These are phyloP conservation scores for Chelonoidis abingdonii DNA, from an alignment of 2,113 vertebrate genomes.

Conservation along the genomic window DNA sequence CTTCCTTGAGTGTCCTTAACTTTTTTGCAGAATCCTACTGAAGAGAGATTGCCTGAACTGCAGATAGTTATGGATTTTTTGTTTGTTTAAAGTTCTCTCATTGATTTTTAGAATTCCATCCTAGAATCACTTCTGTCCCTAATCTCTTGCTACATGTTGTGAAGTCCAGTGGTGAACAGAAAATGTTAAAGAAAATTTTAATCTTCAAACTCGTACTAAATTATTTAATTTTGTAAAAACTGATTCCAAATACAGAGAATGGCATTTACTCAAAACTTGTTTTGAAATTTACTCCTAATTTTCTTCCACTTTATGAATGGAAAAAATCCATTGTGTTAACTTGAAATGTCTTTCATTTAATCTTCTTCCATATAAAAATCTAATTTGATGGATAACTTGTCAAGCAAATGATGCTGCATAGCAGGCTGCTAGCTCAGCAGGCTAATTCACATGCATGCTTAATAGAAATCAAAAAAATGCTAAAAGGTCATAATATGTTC, in stretches of 20 bases:
- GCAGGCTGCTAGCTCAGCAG: too few species aligned
- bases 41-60: background rate
- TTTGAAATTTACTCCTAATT: background rate
- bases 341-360: background rate
- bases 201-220: background rate
- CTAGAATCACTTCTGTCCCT: background rate
- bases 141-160: background rate
- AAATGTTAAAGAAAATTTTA: background rate
- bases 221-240: background rate
- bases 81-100: background rate
- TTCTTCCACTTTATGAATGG: background rate
- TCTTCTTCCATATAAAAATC: background rate
- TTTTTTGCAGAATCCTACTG: background rate
- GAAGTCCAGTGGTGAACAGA: background rate
- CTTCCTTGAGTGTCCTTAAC: background rate
- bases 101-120: background rate
- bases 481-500: too few species aligned
- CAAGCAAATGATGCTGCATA: background rate
- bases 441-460: too few species aligned
- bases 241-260: background rate
- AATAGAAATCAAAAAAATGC: too few species aligned
- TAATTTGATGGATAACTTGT: constrained; percentile 21
- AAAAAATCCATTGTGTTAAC: background rate
- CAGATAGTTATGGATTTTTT: background rate
- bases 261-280: background rate